Evolutionary conservation across 2,113 vertebrate genomes (phyloP).

Genomic region (Stegastes partitus): DNA sequence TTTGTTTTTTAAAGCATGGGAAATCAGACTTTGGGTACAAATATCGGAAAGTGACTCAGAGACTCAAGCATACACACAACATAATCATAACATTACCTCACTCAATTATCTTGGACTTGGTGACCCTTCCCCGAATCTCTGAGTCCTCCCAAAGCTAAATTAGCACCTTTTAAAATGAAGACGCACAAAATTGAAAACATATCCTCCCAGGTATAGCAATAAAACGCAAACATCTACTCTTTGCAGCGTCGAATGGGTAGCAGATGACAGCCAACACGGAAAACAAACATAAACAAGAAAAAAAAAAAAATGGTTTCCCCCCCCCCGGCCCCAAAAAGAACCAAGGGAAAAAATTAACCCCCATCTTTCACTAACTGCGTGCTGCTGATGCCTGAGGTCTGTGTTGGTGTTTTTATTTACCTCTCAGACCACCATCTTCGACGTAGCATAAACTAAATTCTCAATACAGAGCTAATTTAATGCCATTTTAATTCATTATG

Average conservation of each 20-base stretch:
- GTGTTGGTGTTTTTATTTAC: conserved; percentile 70
- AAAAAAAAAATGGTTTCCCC: conserved; percentile 39
- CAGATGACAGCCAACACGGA: conserved; percentile 50
- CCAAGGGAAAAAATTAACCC: conserved; percentile 73
- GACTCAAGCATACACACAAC: background rate
- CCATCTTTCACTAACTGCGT: conserved; percentile 42
- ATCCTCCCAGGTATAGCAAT: background rate
- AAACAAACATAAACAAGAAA: conserved; percentile 45
- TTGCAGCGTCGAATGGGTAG: conserved; percentile 21
- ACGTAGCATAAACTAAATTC: conserved; percentile 45
- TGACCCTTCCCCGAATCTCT: background rate
- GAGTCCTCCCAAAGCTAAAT: conserved; percentile 14
- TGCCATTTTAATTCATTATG: conserved; percentile 42
- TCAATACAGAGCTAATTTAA: conserved; percentile 40
- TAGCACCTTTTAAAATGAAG: background rate
- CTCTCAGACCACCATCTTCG: conserved; percentile 48
- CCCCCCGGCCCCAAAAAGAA: conserved; percentile 61
- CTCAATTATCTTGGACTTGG: background rate
- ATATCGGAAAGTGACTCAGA: conserved; percentile 72
- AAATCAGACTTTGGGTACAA: conserved; percentile 55
- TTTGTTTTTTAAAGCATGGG: conserved; percentile 52
- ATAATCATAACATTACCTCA: background rate
- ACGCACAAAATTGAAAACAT: background rate
- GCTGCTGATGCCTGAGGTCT: conserved; percentile 44
- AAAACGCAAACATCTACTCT: background rate